Base-by-base conservation (phyloP, 2,113 vertebrate species). In the Dinomys branickii region DNA sequence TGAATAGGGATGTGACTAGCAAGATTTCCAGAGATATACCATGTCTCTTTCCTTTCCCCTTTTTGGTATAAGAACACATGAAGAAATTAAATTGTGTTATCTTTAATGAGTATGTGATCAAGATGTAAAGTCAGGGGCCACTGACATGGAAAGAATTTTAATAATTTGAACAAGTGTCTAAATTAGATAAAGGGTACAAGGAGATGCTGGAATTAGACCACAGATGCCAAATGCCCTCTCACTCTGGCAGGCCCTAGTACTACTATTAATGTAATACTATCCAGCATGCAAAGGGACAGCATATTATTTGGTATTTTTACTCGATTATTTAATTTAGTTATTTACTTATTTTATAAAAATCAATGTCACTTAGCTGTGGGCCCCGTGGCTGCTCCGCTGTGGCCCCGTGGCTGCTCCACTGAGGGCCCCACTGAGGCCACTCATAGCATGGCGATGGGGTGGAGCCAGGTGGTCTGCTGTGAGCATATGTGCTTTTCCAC, bases 301-400 rank as follows among this genome's bases (percentile, higher is more conserved):
- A 85, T 61, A 78, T 77, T 97, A 5, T 85, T 90, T 90, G 50
- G 17, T 54, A 92, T 82, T 92, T 65, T 26, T 81, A 44, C 7
- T 61, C 20, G 65, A 47, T 61, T 26, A 44, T 65, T 94, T 41
- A 13, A 5, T 54, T 86, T 41, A 73, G 12, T 81, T 41, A 63
- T 85, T 84, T 87, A 2, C 56, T 58, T 83, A 13, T 67, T 95
- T 95, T 91, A 80, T 84, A 63, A 26, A 88, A 95, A 80, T 1
- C 20, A 94, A 85, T n/a, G 56, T n/a, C n/a, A n/a, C n/a, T n/a
- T n/a, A n/a, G n/a, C n/a, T n/a, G n/a, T n/a, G n/a, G n/a, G n/a
- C n/a, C n/a, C n/a, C n/a, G n/a, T n/a, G n/a, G n/a, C n/a, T n/a
- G n/a, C n/a, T n/a, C n/a, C n/a, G n/a, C n/a, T n/a, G n/a, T n/a